Evolutionary conservation across 2,888 invertebrate genomes (phyloP), one percentile per base, ranked within the genome.

Genomic region (Corbicula japonica): DNA sequence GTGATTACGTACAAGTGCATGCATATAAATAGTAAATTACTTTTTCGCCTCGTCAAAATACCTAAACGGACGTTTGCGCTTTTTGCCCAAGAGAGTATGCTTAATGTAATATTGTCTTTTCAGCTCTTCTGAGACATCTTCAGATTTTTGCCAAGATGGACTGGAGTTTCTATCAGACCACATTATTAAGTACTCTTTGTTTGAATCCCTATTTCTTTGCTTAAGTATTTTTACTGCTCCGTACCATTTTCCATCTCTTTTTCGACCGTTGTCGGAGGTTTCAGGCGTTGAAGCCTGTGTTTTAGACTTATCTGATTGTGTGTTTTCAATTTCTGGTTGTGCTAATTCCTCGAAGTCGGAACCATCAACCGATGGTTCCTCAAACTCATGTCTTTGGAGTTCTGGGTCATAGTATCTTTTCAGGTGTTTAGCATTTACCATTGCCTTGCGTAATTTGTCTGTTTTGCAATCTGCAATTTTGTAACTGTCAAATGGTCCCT

Each of bases 71-170:
- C 34, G 6, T 28, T 35, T 38, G 15, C 32, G 3, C 21, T 28
- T 34, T 21, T 15, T 56, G 23, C 68, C 68, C 12, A 21, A n/a
- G n/a, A 12, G n/a, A n/a, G 68, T 68, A 28, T 68, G 56, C 26
- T 21, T 52, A 18, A 63, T 63, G 26, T 48, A 48, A 21, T n/a
- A 63, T 18, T 63, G 63, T 32, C 48, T 46, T n/a, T 48, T 63
- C 1, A 63, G 34, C 18, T 28, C 46, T 3, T 63, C 46, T 12
- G 48, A 21, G n/a, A 63, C 63, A 48, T 68, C 46, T 2, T 56
- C 18, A 21, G 56, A 30, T 3, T 15, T 41, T 30, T 54, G 48
- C 66, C 68, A 66, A 35, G 66, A 66, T n/a, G 66, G 54, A n/a
- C 38, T 54, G 2, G 21, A n/a, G 21, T 23, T 23, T 21, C 21